A percentile compares a stretch with the other conserved stretches of the same genome.
These are phyloP conservation scores for Lutjanus campechanus DNA, from an alignment of 2,797 vertebrate species.

Conservation along the genomic window DNA sequence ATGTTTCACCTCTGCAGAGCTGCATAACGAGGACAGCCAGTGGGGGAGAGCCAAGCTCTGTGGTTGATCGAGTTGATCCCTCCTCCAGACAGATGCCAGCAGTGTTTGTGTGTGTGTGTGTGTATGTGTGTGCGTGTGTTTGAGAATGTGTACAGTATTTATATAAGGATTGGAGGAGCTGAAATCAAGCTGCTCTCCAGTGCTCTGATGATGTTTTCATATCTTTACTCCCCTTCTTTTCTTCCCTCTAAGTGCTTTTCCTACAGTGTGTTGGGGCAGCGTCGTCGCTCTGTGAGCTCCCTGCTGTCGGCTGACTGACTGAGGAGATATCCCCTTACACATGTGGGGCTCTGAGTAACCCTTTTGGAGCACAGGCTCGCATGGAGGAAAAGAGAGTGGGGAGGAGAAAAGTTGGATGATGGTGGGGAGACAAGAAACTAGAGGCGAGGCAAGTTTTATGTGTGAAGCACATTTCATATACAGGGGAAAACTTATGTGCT, in stretches of 20 bases:
- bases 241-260: constrained; percentile 55
- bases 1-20: constrained; percentile 54
- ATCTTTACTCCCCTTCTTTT: constrained; percentile 54
- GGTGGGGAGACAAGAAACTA: constrained; percentile 5
- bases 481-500: neutral
- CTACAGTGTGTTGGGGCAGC: constrained; percentile 56
- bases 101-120: constrained; percentile 49
- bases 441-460: neutral
- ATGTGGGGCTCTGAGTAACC: constrained; percentile 67
- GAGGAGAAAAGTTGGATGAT: constrained; percentile 29
- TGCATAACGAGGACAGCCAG: constrained; percentile 49
- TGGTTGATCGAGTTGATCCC: constrained; percentile 67
- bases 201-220: constrained; percentile 74
- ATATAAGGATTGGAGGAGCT: constrained; percentile 60
- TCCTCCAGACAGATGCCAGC: constrained; percentile 68
- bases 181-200: constrained; percentile 66
- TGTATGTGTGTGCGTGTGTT: constrained; percentile 10
- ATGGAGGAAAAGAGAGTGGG: constrained; percentile 67
- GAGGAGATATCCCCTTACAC: constrained; percentile 84
- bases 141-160: constrained; percentile 69
- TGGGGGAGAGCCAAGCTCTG: constrained; percentile 52
- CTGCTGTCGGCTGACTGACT: constrained; percentile 65
- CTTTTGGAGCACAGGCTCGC: constrained; percentile 78
- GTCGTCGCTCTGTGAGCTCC: constrained; percentile 50
- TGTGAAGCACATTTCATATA: neutral